A percentile compares a stretch with the other conserved stretches of the same genome.
Conservation (phyloP, 2,888 invertebrate genomes). For the Phortica okadai region DNA sequence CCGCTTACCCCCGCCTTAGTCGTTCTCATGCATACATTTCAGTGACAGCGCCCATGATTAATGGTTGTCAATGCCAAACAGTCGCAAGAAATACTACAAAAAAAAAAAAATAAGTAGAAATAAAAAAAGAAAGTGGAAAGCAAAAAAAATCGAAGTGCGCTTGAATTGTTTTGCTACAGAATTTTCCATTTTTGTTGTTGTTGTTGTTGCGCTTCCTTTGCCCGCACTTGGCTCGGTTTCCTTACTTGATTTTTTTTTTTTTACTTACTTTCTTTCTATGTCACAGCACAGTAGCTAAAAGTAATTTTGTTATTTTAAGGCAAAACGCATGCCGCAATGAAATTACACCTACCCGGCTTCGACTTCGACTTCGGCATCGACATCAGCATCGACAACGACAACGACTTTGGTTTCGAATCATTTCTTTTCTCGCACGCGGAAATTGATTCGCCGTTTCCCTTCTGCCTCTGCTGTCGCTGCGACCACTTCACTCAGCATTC, state of each 20-base stretch:
- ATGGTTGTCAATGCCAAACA: conserved; percentile 76
- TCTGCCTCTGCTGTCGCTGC: conserved; percentile 36
- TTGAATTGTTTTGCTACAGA: conserved; percentile 14
- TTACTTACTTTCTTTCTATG: conserved; percentile 10
- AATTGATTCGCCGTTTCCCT: conserved; percentile 53
- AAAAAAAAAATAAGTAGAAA: conserved; percentile 15
- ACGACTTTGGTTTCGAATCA: not conserved
- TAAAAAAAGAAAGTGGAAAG: conserved; percentile 18
- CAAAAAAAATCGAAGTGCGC: conserved; percentile 22
- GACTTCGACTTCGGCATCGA: not conserved
- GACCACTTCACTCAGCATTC: conserved; percentile 68
- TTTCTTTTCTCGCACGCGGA: conserved; percentile 36
- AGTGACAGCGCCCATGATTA: conserved; percentile 77
- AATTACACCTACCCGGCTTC: conserved; percentile 41
- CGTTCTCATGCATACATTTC: conserved; percentile 66
- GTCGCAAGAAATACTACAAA: conserved; percentile 7
- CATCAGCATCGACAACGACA: conserved; percentile 13
- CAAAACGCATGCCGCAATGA: conserved; percentile 52
- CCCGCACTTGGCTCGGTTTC: not conserved
- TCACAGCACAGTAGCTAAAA: conserved; percentile 47
- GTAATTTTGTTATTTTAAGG: conserved; percentile 71
- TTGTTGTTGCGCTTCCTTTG: conserved; percentile 32
- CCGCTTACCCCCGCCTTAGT: not conserved
- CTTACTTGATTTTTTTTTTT: not conserved
- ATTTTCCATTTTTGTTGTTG: conserved; percentile 45